Evolutionary conservation across 2,888 invertebrate species (phyloP), one percentile per base, ranked within the genome.

Genomic region (Tenthredo mesomela): DNA sequence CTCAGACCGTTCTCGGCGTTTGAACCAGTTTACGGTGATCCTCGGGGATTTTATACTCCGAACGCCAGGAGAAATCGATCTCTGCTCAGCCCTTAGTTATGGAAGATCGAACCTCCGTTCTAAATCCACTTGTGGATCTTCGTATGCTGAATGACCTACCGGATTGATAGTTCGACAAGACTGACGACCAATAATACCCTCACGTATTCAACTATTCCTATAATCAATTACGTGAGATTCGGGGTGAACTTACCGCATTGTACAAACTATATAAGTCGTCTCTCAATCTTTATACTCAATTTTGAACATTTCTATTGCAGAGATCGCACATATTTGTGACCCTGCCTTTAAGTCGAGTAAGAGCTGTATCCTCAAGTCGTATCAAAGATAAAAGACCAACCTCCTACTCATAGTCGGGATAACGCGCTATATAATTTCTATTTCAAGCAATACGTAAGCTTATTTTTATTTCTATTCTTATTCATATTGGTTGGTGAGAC

Each of bases 1-100:
- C 86, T 90, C 61, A 90, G 91, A 85, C 92, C 92, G 7, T 85
- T 85, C 18, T 85, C 84, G 61, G 84, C 71, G 2, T 93, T 93
- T 80, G 85, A 85, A 50, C 85, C 85, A 21, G 85, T 85, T 21
- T 85, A 85, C 37, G 91, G 91, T 5, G 90, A 91, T 58, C 91
- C 91, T 18, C 87, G 91, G 83, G 88, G 90, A 61, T 90, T 88
- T 85, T 89, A 89, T 37, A 91, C 91, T 2, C 89, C 91, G n/a
- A 90, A 78, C 40, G 78, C 82, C 7, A 82, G 84, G 70, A 67
- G 84, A 18, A 85, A 85, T 70, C 78, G 80, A 71, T 67, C 82
- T 21, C 54, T 82, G 21, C 67, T 80, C 6, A 82, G 54, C n/a
- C 40, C 84, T 67, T 85, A 82, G 78, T 82, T 5, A 15, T 37